Base-by-base conservation (phyloP, 2,113 vertebrate species). In the Neolamprologus brichardi region DNA sequence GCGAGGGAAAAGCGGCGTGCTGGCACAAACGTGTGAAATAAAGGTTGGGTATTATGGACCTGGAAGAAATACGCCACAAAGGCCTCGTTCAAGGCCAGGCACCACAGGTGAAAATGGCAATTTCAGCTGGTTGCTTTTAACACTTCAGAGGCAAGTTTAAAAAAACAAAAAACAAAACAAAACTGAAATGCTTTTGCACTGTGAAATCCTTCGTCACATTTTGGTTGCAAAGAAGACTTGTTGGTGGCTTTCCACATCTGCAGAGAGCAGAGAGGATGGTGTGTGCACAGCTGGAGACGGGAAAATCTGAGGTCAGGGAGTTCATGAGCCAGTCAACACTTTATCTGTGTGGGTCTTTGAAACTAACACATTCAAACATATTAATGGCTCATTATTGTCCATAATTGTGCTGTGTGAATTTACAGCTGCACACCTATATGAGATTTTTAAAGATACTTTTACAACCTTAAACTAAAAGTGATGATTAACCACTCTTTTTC, bases 21-120 rank as follows among this genome's bases (percentile, higher is more conserved):
- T 89, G 86, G 91, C 89, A 94, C 70, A 53, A 58, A 84, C 0
- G 58, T 90, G 92, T 86, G 83, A 91, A 93, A 86, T 87, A 89
- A 91, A 91, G 91, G 81, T 46, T 54, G n/a, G 56, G 70, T 62
- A 83, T 82, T 84, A 72, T 25, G 18, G 91, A 89, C 84, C 39
- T 82, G 53, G 62, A 81, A 46, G 81, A 75, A 70, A 79, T 28
- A 62, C 1, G 8, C 7, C 72, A 51, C 17, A 34, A 90, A 83
- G 60, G 17, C 28, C 30, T 2, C 7, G 13, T 83, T 84, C 39
- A 11, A 46, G 10, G 75, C 37, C 34, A 78, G 46, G 15, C 67
- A 14, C 17, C 64, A 9, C 86, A 85, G 92, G 78, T 83, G 72
- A 86, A 87, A 83, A 80, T 8, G 18, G 32, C 41, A 11, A 52